Conservation (phyloP, 2,888 invertebrate species). For the Allophyes oxyacanthae region DNA sequence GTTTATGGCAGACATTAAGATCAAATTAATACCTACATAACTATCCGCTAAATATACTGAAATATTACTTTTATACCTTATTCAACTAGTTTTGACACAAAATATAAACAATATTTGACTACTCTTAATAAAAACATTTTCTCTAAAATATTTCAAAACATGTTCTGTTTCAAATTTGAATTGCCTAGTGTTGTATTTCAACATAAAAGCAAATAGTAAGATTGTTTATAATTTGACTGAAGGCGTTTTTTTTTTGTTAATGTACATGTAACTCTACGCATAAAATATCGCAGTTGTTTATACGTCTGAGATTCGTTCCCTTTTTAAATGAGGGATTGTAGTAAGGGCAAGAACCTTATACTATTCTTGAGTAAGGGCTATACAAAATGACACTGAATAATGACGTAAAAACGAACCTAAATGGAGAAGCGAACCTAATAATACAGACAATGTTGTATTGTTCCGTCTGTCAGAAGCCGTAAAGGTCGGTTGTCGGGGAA, state of each 20-base stretch:
- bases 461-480: constrained; percentile 51
- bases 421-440: constrained; percentile 21
- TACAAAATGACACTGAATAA: constrained; percentile 35
- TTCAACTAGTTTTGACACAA: too few species aligned
- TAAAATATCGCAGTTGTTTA: too few species aligned
- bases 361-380: not conserved
- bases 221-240: too few species aligned
- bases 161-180: too few species aligned
- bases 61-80: constrained; percentile 8
- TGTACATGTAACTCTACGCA: too few species aligned
- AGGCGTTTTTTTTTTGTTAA: too few species aligned
- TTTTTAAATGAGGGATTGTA: constrained; percentile 7
- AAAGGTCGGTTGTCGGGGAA: constrained; percentile 44
- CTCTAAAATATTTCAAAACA: too few species aligned
- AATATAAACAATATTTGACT: too few species aligned
- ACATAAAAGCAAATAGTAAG: too few species aligned
- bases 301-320: not conserved
- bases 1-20: constrained; percentile 6
- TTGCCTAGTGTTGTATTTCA: too few species aligned
- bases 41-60: constrained; percentile 10
- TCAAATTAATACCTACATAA: constrained; percentile 14
- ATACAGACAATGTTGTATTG: constrained; percentile 53
- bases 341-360: not conserved
- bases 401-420: constrained; percentile 29
- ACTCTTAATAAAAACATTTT: too few species aligned